phyloP scores from a whole-genome alignment of 2,888 invertebrate species.

The Campoplex nolae region DNA sequence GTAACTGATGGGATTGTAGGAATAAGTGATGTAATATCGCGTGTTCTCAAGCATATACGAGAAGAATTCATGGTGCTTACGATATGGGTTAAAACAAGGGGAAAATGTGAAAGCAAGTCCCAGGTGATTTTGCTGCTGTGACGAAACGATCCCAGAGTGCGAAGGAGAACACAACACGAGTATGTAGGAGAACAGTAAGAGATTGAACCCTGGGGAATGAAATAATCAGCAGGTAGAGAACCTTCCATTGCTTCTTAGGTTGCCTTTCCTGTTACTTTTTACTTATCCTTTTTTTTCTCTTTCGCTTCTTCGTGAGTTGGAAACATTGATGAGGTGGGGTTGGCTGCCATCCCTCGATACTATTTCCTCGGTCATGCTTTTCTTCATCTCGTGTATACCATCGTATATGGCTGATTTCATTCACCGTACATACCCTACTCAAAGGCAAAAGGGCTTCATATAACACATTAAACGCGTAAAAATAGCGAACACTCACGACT shows the following conservation, averaged over 20 bases:
- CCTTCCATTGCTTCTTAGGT: conserved; percentile 35
- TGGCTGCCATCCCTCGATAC: conserved; percentile 25
- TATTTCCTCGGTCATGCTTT: conserved; percentile 24
- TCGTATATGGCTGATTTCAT: conserved; percentile 27
- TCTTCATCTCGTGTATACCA: conserved; percentile 5
- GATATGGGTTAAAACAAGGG: conserved; percentile 47
- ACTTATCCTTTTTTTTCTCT: conserved; percentile 21
- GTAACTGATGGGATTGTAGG: conserved; percentile 11
- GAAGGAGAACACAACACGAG: conserved; percentile 58
- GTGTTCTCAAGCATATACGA: conserved; percentile 51
- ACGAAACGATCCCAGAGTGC: conserved; percentile 47
- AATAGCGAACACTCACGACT: not conserved
- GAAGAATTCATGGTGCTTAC: conserved; percentile 54
- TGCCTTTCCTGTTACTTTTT: conserved; percentile 15
- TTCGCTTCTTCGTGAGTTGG: conserved; percentile 39
- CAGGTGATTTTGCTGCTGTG: conserved; percentile 66
- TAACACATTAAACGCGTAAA: not conserved
- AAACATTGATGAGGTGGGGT: conserved; percentile 37
- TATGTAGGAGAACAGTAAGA: conserved; percentile 67
- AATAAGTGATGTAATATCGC: conserved; percentile 40
- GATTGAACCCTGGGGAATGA: conserved; percentile 72
- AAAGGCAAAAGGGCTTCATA: conserved; percentile 17
- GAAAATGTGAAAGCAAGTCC: conserved; percentile 41
- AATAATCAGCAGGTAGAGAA: conserved; percentile 74
- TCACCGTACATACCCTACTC: not conserved